A percentile compares a stretch with the other conserved stretches of the same genome.
Evolutionary conservation across 2,797 vertebrate species (phyloP).

Genomic region (Mallotus villosus): DNA sequence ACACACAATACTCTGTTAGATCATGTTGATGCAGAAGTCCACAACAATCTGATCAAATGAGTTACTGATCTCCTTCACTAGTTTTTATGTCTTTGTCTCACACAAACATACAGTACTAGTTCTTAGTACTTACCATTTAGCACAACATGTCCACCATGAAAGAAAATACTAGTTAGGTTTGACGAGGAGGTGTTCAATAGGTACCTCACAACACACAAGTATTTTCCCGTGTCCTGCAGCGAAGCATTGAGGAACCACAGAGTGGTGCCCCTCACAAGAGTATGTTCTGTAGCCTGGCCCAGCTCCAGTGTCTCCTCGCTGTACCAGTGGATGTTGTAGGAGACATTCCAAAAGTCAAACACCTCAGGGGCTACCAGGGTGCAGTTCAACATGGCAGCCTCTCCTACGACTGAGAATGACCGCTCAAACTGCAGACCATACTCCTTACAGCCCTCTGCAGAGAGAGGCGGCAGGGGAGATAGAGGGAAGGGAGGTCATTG

Average conservation of each 20-base stretch:
- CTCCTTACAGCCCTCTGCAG: constrained; percentile 60
- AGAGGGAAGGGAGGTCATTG: neutral
- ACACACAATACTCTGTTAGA: neutral
- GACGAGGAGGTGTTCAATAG: too few species aligned
- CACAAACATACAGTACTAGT: neutral
- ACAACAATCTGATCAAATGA: too few species aligned
- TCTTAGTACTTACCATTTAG: too few species aligned
- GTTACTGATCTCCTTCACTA: neutral
- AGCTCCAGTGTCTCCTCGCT: constrained; percentile 30
- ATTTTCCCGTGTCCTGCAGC: constrained; percentile 52
- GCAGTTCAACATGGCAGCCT: constrained; percentile 63
- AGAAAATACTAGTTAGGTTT: neutral
- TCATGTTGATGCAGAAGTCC: neutral
- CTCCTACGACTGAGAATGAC: constrained; percentile 62
- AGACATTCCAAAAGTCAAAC: constrained; percentile 39
- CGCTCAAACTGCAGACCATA: constrained; percentile 34
- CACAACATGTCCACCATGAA: neutral
- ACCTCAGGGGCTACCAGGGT: constrained; percentile 37
- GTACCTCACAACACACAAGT: constrained; percentile 64
- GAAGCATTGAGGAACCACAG: constrained; percentile 63
- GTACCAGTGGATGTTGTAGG: constrained; percentile 67
- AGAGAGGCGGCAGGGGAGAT: neutral
- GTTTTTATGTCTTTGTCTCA: neutral
- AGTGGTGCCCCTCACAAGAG: constrained; percentile 38
- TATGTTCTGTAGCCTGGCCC: constrained; percentile 24